These are phyloP conservation scores for Borostomias antarcticus DNA, from an alignment of 2,797 vertebrate genomes.

Conservation along the genomic window DNA sequence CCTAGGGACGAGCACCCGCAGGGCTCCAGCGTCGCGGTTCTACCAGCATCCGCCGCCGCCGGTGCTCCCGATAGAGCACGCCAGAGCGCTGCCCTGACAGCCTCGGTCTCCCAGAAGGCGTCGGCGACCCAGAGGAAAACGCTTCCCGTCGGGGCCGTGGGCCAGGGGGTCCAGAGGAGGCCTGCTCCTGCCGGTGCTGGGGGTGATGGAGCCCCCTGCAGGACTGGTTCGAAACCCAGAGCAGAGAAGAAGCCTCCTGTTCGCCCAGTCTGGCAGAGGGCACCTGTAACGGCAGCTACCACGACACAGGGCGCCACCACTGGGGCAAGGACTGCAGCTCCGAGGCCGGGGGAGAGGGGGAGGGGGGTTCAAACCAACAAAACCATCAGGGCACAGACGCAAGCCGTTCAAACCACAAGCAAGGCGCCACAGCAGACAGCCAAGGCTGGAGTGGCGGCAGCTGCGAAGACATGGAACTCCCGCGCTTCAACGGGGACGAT, in stretches of 20 bases:
- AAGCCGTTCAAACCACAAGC: background rate
- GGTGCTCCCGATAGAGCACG: constrained; percentile 4
- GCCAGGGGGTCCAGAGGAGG: constrained; percentile 11
- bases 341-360: background rate
- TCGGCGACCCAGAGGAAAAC: constrained; percentile 7
- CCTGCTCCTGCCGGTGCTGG: background rate
- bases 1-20: constrained; percentile 24
- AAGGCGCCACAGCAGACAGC: constrained; percentile 1
- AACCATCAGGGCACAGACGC: background rate
- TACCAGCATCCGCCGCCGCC: too few relatives aligned
- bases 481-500: rapidly evolving
- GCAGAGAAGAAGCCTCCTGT: constrained; percentile 22
- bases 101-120: constrained; percentile 15
- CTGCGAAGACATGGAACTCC: background rate
- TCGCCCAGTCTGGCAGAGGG: constrained; percentile 7
- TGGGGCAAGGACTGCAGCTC: constrained; percentile 13
- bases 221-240: background rate
- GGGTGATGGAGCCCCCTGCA: constrained; percentile 27
- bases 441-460: constrained; percentile 9
- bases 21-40: background rate
- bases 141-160: background rate
- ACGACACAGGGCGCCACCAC: background rate
- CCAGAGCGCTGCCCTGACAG: background rate
- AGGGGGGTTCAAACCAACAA: background rate
- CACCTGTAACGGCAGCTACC: constrained; percentile 17